These are phyloP conservation scores for Quiscalus mexicanus DNA, from an alignment of 2,113 vertebrate species.

Conservation along the genomic window DNA sequence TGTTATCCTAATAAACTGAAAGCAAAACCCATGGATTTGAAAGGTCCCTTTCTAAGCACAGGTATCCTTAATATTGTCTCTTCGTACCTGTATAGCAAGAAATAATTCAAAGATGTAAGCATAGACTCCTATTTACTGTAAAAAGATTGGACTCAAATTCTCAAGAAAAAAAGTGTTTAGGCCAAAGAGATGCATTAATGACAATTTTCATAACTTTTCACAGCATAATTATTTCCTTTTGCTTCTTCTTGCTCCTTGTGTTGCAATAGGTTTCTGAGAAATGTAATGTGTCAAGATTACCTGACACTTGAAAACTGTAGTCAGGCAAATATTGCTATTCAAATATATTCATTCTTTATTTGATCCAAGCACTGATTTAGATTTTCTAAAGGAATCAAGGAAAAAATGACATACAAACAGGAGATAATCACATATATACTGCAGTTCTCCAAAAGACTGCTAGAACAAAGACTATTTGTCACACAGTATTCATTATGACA, in stretches of 20 bases:
- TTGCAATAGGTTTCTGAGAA: background rate
- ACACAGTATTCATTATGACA: background rate
- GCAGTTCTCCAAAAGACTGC: background rate
- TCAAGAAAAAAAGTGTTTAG: background rate
- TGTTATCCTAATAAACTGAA: conserved; percentile 9
- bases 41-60: background rate
- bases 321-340: background rate
- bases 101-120: background rate
- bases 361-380: background rate
- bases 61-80: background rate
- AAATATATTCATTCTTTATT: background rate
- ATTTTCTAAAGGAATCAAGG: background rate
- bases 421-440: background rate
- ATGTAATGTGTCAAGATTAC: background rate
- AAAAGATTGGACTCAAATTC: background rate
- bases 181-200: background rate
- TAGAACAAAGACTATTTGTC: background rate
- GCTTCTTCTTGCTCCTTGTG: background rate
- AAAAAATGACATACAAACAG: background rate
- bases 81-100: background rate
- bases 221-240: background rate
- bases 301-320: background rate
- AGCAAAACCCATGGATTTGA: background rate
- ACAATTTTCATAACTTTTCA: background rate
- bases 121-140: background rate